These are phyloP conservation scores for Lasioglossum marginatum DNA, from an alignment of 2,888 invertebrate genomes.

Conservation along the genomic window DNA sequence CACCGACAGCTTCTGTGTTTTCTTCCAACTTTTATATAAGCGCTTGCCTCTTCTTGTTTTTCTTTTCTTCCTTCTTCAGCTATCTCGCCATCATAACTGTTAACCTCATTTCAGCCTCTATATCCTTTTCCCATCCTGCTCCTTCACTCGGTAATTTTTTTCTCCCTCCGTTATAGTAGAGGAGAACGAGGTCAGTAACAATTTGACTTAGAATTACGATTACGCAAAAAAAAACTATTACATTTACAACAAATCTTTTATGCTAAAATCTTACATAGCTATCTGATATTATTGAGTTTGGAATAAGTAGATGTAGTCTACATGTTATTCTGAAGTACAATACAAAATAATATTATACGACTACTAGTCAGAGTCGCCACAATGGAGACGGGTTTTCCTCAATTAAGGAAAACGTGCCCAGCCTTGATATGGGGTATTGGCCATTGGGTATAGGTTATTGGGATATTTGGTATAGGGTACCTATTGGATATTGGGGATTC, in stretches of 20 bases:
- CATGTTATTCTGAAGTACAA: not conserved
- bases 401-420: too few relatives aligned
- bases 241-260: too few relatives aligned
- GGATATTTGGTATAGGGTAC: too few relatives aligned
- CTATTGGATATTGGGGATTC: too few relatives aligned
- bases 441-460: too few relatives aligned
- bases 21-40: conserved; percentile 65
- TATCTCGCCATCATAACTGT: conserved; percentile 12
- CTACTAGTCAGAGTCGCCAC: too few relatives aligned
- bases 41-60: conserved; percentile 34
- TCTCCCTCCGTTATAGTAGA: not conserved
- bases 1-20: conserved; percentile 64
- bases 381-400: too few relatives aligned
- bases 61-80: conserved; percentile 25
- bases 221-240: not conserved
- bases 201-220: too few relatives aligned
- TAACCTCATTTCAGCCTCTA: conserved; percentile 15
- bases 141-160: not conserved
- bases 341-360: not conserved
- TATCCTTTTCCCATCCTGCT: conserved; percentile 21
- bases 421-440: too few relatives aligned
- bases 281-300: not conserved
- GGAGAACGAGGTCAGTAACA: too few relatives aligned
- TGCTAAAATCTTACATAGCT: too few relatives aligned
- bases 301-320: not conserved